Evolutionary conservation across 2,888 invertebrate species (phyloP), one percentile per base, ranked within the genome.

Genomic region (Digitonthophagus gazella): DNA sequence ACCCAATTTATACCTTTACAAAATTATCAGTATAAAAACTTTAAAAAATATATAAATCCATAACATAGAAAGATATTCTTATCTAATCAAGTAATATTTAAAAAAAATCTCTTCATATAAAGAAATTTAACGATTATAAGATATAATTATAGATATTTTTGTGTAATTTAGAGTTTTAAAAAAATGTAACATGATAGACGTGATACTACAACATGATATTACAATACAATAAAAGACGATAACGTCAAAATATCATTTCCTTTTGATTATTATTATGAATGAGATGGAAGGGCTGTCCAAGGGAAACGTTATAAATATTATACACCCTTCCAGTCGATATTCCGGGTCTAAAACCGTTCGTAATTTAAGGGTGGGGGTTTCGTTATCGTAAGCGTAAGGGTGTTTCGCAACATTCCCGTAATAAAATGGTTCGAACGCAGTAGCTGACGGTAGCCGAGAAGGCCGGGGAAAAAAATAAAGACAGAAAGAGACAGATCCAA

Each of bases 311-410:
- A 44, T 44, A 44, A 44, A 44, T 44, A 44, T 8, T 44, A 44
- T 44, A 44, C 28, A 44, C 28, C 28, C 28, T 44, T 44, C 28
- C 28, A 61, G 61, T 61, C 61, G 20, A 61, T 61, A 61, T 61
- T 61, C 61, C n/a, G 18, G 18, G 14, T 61, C 18, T 61, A 5
- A 16, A 61, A 61, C 18, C 20, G 61, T 18, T n/a, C 16, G 61
- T 20, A n/a, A 20, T 2, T n/a, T 2, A 19, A 61, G 61, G 61
- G 61, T 16, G 19, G 61, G 61, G 61, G 18, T 16, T 61, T 18
- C 57, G 18, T 18, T 61, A 20, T 18, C 61, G 20, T 61, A 20
- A 61, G 8, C 19, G 57, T n/a, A 20, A 19, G 61, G 18, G 18
- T 61, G 18, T 61, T 19, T 18, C 20, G 14, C 18, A 16, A n/a